These are phyloP conservation scores for Micromys minutus DNA, from an alignment of 2,113 vertebrate genomes.

Conservation along the genomic window DNA sequence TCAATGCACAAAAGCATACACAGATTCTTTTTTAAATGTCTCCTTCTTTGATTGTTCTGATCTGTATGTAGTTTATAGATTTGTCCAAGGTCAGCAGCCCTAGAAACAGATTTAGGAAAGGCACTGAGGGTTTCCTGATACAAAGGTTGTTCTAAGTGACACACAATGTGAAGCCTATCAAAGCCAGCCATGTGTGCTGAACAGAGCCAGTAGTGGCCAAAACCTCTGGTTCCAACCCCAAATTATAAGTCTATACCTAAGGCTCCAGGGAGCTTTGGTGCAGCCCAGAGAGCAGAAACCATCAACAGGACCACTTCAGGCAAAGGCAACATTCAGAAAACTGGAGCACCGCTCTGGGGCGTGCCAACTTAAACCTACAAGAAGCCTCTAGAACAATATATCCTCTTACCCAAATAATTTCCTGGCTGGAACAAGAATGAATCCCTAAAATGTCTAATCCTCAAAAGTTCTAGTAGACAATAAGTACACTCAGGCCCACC, in stretches of 20 bases:
- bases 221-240: neutral
- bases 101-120: neutral
- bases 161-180: neutral
- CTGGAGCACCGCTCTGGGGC: neutral
- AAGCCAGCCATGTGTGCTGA: neutral
- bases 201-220: neutral
- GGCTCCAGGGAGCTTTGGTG: neutral
- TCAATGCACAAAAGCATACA: neutral
- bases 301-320: neutral
- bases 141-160: neutral
- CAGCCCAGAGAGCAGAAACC: neutral
- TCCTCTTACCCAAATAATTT: neutral
- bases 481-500: neutral
- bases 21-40: neutral
- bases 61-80: slow-evolving; percentile 15
- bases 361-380: slow-evolving; percentile 7
- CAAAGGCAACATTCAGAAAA: slow-evolving; percentile 20
- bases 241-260: neutral
- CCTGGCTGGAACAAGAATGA: neutral
- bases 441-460: neutral
- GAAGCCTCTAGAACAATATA: neutral
- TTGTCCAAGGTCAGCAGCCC: neutral
- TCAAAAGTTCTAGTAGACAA: neutral
- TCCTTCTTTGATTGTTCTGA: neutral
- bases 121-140: neutral